These are phyloP conservation scores for Damaliscus lunatus DNA, from an alignment of 2,113 vertebrate species.

Conservation along the genomic window DNA sequence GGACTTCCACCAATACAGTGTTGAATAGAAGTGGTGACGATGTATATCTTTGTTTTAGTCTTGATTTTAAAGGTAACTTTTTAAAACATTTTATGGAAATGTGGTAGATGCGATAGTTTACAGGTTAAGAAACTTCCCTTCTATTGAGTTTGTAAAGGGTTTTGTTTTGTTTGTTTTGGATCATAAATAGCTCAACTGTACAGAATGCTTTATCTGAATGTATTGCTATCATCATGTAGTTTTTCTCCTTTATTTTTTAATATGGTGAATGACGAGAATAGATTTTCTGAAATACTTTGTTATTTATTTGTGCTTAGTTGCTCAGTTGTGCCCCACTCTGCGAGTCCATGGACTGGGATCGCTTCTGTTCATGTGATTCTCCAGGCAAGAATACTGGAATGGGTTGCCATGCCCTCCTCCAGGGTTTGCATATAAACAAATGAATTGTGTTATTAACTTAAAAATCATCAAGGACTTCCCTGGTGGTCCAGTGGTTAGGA, in stretches of 20 bases:
- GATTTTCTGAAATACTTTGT: neutral
- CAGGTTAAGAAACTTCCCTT: neutral
- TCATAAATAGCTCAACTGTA: constrained; percentile 12
- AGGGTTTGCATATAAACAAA: neutral
- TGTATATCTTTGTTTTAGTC: constrained; percentile 20
- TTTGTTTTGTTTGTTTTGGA: neutral
- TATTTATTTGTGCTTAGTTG: neutral
- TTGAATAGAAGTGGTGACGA: neutral
- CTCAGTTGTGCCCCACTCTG: neutral
- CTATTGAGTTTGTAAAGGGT: neutral
- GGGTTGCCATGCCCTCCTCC: neutral
- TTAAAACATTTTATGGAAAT: neutral
- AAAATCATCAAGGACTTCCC: neutral
- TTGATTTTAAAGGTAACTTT: constrained; percentile 8
- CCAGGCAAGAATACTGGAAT: neutral
- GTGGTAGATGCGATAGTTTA: neutral
- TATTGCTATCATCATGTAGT: neutral
- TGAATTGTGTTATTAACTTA: neutral
- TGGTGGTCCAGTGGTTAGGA: neutral
- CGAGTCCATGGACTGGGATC: neutral
- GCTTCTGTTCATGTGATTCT: neutral
- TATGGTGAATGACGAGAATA: neutral
- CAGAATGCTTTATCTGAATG: neutral
- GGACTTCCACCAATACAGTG: neutral
- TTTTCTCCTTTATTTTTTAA: neutral